phyloP scores from a whole-genome alignment of 2,113 vertebrate genomes.

The Anhinga anhinga region DNA sequence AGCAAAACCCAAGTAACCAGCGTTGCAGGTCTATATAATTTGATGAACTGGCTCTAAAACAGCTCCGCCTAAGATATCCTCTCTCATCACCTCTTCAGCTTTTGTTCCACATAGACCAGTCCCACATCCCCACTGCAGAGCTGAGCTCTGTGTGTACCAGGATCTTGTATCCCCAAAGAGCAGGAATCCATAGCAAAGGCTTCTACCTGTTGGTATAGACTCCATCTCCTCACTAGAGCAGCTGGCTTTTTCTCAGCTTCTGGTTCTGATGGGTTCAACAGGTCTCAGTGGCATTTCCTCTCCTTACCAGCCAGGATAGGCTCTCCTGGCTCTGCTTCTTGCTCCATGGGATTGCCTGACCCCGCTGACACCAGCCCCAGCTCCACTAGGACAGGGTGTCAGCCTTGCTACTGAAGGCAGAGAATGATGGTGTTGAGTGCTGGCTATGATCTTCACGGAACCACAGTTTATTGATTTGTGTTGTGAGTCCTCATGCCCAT shows the following conservation, averaged over 20 bases:
- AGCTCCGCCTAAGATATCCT: background rate
- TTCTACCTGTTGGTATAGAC: background rate
- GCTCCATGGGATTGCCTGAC: background rate
- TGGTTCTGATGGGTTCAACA: background rate
- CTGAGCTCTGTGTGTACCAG: background rate
- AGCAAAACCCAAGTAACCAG: background rate
- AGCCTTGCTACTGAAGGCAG: background rate
- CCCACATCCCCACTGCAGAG: background rate
- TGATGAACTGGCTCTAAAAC: background rate
- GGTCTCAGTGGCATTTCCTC: background rate
- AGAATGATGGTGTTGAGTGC: background rate
- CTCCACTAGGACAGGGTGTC: background rate
- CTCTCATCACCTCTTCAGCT: background rate
- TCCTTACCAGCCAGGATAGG: background rate
- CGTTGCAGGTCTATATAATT: background rate
- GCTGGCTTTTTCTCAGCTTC: background rate
- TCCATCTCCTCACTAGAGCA: background rate
- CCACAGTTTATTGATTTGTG: background rate
- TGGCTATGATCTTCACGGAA: background rate
- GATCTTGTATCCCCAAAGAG: background rate
- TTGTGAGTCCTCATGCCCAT: background rate
- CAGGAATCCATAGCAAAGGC: background rate
- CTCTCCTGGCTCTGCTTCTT: background rate
- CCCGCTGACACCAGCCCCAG: background rate
- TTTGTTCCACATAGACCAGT: background rate